phyloP scores from a whole-genome alignment of 2,797 vertebrate genomes.

The Peromyscus aztecus region DNA sequence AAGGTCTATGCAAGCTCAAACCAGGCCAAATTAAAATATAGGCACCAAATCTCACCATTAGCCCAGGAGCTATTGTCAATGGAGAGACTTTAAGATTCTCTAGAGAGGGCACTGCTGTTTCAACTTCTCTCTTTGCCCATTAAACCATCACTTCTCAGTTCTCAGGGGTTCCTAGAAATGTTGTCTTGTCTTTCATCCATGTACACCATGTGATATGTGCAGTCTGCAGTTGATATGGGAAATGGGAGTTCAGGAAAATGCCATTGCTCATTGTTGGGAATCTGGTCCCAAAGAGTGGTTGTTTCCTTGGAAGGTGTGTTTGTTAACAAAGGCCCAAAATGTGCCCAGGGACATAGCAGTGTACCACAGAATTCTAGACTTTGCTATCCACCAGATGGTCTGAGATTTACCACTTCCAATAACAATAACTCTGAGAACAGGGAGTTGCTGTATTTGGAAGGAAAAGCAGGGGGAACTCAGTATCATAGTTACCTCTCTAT shows the following conservation, averaged over 20 bases:
- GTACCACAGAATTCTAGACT: conserved; percentile 55
- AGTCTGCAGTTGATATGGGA: background rate
- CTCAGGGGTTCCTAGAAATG: background rate
- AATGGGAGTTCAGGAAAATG: background rate
- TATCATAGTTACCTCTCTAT: background rate
- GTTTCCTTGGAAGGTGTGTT: background rate
- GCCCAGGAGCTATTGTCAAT: background rate
- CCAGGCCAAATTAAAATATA: background rate
- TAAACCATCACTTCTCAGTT: background rate
- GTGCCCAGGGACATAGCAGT: background rate
- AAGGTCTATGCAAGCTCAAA: background rate
- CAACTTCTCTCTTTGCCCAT: background rate
- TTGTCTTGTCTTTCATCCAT: background rate
- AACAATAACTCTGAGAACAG: conserved; percentile 63
- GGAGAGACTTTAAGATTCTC: background rate
- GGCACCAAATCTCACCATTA: background rate
- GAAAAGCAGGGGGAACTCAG: conserved; percentile 21
- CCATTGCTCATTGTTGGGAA: background rate
- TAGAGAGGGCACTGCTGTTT: background rate
- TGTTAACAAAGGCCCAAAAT: conserved; percentile 49
- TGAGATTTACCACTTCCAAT: conserved; percentile 63
- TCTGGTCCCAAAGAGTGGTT: conserved; percentile 34
- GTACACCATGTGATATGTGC: background rate
- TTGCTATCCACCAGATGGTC: conserved; percentile 5
- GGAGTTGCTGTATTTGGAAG: conserved; percentile 71